Evolutionary conservation across 2,113 vertebrate genomes (phyloP).

Genomic region (Dendropsophus ebraccatus): DNA sequence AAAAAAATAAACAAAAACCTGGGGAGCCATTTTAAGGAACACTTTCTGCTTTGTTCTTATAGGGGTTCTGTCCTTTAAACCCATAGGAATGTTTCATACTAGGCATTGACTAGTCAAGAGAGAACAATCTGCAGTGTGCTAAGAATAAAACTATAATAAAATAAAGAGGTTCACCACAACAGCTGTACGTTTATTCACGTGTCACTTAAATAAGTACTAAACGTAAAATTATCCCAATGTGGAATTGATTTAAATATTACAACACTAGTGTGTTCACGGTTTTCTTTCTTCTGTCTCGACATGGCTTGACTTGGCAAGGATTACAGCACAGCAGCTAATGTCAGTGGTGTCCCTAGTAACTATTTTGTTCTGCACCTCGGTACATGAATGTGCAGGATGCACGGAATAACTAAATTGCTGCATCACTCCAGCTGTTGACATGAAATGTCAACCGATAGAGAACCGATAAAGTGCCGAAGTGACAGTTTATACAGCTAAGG

Average conservation of each 20-base stretch:
- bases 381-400: conserved; percentile 6
- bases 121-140: not conserved
- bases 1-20: no score
- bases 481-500: not conserved
- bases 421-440: conserved; percentile 18
- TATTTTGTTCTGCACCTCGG: not conserved
- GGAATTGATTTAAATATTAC: not conserved
- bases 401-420: not conserved
- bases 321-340: conserved; percentile 15
- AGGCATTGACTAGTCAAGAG: not conserved
- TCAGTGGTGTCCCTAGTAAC: conserved; percentile 13
- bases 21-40: no score
- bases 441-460: not conserved
- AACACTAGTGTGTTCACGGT: not conserved
- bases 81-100: no score
- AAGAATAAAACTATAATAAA: not conserved
- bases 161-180: not conserved
- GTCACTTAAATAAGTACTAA: not conserved
- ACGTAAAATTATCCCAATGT: not conserved
- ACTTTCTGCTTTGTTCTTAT: no score
- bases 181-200: not conserved
- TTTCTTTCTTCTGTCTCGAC: not conserved
- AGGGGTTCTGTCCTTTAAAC: no score
- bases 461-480: not conserved
- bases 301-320: not conserved